Evolutionary conservation across 2,888 invertebrate species (phyloP).

Genomic region (Habroteleia sp.): DNA sequence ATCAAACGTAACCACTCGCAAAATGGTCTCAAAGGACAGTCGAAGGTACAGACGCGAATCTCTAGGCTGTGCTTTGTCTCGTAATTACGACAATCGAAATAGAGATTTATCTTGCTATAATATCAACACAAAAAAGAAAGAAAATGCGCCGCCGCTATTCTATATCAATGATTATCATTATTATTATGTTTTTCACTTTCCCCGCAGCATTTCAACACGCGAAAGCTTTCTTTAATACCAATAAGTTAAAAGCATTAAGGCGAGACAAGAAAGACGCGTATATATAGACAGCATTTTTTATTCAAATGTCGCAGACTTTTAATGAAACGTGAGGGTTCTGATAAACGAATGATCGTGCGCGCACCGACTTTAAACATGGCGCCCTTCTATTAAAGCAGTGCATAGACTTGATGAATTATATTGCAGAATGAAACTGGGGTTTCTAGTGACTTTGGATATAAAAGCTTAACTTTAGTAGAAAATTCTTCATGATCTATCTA

Average conservation of each 20-base stretch:
- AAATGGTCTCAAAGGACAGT: constrained; percentile 10
- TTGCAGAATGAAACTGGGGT: constrained; percentile 37
- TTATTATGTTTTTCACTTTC: neutral
- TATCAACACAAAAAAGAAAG: neutral
- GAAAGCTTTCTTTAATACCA: constrained; percentile 29
- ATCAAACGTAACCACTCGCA: constrained; percentile 13
- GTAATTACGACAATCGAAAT: constrained; percentile 22
- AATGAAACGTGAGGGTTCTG: constrained; percentile 69
- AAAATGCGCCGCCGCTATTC: constrained; percentile 20
- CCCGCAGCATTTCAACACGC: neutral
- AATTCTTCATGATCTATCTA: constrained; percentile 37
- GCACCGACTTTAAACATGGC: constrained; percentile 59
- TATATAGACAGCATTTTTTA: constrained; percentile 54
- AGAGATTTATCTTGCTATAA: constrained; percentile 2
- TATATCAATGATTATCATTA: constrained; percentile 18
- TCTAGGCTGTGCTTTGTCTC: constrained; percentile 2
- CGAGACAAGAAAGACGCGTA: constrained; percentile 33
- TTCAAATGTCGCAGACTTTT: constrained; percentile 71
- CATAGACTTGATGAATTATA: constrained; percentile 53
- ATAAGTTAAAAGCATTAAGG: constrained; percentile 50
- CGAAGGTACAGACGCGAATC: neutral
- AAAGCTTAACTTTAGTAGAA: constrained; percentile 44
- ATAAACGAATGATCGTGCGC: constrained; percentile 62
- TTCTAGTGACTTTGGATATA: constrained; percentile 31
- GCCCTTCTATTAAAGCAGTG: constrained; percentile 46